phyloP scores from a whole-genome alignment of 2,113 vertebrate species.

The Dasypus novemcinctus region DNA sequence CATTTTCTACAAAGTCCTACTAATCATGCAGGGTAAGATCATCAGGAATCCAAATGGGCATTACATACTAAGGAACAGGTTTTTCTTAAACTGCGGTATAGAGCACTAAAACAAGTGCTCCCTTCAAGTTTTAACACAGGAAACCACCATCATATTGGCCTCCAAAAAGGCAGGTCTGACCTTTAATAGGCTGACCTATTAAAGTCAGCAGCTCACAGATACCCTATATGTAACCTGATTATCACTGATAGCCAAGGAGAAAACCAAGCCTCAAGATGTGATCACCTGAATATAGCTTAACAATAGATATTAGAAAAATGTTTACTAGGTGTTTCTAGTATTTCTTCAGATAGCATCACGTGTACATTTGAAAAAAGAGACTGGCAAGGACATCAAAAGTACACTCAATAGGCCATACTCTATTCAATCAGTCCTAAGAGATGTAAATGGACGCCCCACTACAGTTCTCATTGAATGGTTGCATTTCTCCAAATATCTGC shows the following conservation, averaged over 20 bases:
- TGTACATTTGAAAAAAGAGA: slow-evolving; percentile 73
- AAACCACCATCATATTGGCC: background rate
- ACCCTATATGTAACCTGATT: slow-evolving; percentile 68
- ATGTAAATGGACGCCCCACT: slow-evolving; percentile 75
- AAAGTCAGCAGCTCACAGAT: slow-evolving; percentile 72
- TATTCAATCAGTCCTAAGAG: slow-evolving; percentile 73
- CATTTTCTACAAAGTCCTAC: slow-evolving; percentile 16
- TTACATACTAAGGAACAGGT: background rate
- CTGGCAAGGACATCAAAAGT: slow-evolving; percentile 80
- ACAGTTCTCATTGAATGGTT: slow-evolving; percentile 60
- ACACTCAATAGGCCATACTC: slow-evolving; percentile 64
- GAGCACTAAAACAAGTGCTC: slow-evolving; percentile 23
- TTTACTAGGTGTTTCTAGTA: slow-evolving; percentile 77
- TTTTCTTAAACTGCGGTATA: background rate
- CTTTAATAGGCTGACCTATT: slow-evolving; percentile 58
- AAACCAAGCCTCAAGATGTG: slow-evolving; percentile 67
- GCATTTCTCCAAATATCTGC: slow-evolving; percentile 70
- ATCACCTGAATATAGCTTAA: slow-evolving; percentile 68
- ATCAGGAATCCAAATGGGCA: slow-evolving; percentile 16
- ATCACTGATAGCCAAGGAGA: slow-evolving; percentile 67
- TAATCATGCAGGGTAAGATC: background rate
- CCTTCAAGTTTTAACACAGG: slow-evolving; percentile 32
- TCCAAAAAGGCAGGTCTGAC: slow-evolving; percentile 44
- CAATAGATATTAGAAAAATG: slow-evolving; percentile 73
- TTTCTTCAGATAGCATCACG: slow-evolving; percentile 78